Percentiles rank a stretch among this genome's conserved stretches.
phyloP scores from a whole-genome alignment of 2,797 vertebrate genomes.

The Poeciliopsis turneri region DNA sequence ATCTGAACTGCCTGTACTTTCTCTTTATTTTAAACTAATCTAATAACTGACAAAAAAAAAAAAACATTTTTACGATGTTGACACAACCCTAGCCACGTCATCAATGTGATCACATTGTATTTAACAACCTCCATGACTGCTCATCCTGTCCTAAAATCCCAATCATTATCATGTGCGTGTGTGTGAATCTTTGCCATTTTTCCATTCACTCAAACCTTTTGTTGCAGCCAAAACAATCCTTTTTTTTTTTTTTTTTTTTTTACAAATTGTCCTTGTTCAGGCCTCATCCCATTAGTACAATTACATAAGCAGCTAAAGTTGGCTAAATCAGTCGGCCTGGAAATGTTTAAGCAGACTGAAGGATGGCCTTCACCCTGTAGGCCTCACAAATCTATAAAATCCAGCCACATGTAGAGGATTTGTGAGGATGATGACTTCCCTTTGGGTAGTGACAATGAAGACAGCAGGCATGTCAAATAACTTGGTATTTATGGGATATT shows the following conservation, averaged over 20 bases:
- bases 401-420: conserved; percentile 69
- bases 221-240: conserved; percentile 24
- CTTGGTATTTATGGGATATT: conserved; percentile 50
- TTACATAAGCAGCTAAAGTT: conserved; percentile 41
- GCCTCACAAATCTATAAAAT: conserved; percentile 54
- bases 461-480: conserved; percentile 49
- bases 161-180: neutral
- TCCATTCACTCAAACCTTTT: conserved; percentile 8
- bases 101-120: neutral
- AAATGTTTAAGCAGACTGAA: conserved; percentile 68
- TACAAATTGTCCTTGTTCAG: conserved; percentile 48
- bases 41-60: conserved; percentile 31
- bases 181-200: conserved; percentile 4
- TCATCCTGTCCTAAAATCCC: conserved; percentile 1
- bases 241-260: neutral
- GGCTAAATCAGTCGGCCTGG: conserved; percentile 49
- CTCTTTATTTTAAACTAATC: conserved; percentile 1
- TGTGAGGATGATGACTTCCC: conserved; percentile 44
- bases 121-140: neutral
- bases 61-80: conserved; percentile 27
- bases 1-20: conserved; percentile 23
- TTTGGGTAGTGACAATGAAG: conserved; percentile 53
- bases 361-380: conserved; percentile 63
- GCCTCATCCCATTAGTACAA: conserved; percentile 38
- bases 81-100: neutral